phyloP scores from a whole-genome alignment of 1,140 invertebrate genomes.

The Drosophila eugracilis region DNA sequence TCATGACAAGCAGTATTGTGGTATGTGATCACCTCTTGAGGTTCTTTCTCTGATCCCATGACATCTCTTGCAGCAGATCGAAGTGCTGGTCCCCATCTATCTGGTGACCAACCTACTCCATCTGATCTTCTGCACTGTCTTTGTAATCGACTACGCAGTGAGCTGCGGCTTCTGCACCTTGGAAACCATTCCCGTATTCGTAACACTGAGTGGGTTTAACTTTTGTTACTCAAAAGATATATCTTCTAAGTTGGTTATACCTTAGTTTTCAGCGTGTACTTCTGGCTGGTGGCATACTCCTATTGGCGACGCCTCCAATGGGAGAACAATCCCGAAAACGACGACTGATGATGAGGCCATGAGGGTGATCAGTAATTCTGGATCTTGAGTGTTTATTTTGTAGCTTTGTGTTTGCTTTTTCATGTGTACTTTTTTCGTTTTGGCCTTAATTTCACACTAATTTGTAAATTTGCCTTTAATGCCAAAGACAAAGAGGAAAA shows the following conservation, averaged over 20 bases:
- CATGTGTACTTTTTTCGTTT: constrained; percentile 38
- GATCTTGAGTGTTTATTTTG: constrained; percentile 10
- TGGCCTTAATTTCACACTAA: constrained; percentile 75
- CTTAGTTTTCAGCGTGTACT: constrained; percentile 39
- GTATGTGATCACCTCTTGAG: constrained; percentile 11
- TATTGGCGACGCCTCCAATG: constrained; percentile 32
- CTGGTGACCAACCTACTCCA: constrained; percentile 21
- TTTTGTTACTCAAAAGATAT: neutral
- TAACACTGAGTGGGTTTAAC: constrained; percentile 11
- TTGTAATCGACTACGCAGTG: constrained; percentile 8
- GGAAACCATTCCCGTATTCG: neutral
- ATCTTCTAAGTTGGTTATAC: neutral
- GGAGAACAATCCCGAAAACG: constrained; percentile 23
- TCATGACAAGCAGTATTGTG: constrained; percentile 32
- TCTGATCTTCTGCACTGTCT: constrained; percentile 19
- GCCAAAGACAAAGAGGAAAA: constrained; percentile 62
- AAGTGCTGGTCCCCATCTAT: constrained; percentile 16
- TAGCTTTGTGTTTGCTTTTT: constrained; percentile 13
- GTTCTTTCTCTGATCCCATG: constrained; percentile 15
- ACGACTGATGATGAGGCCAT: constrained; percentile 3
- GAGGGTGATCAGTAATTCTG: constrained; percentile 12
- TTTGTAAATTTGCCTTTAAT: constrained; percentile 79
- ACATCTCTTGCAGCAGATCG: constrained; percentile 33
- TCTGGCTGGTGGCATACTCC: constrained; percentile 34
- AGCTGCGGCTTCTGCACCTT: constrained; percentile 10